Conservation (phyloP, 2,888 invertebrate genomes). For the Endotricha flammealis region DNA sequence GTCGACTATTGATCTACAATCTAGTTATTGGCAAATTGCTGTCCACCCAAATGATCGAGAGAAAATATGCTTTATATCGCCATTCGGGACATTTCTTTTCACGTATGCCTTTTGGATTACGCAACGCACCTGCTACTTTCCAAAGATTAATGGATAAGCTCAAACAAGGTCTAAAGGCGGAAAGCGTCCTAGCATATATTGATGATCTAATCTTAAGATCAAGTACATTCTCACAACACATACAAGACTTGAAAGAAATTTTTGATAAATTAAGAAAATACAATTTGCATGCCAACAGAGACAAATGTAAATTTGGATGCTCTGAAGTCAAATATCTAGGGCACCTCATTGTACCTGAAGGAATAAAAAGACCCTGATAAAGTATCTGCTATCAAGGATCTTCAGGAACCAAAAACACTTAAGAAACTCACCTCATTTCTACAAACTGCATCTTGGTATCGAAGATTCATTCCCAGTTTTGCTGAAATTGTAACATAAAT, state of each 20-base stretch:
- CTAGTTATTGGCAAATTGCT: conserved; percentile 11
- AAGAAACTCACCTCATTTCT: conserved; percentile 21
- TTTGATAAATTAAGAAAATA: conserved; percentile 6
- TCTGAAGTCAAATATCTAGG: conserved; percentile 17
- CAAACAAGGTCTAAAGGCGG: conserved; percentile 13
- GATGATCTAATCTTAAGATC: conserved; percentile 34
- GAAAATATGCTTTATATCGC: conserved; percentile 11
- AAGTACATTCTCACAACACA: conserved; percentile 22
- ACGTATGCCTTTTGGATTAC: conserved; percentile 10
- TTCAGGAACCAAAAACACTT: conserved; percentile 15
- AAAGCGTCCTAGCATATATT: conserved; percentile 24
- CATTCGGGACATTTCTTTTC: too few relatives aligned
- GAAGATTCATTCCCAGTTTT: too few relatives aligned
- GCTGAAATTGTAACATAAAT: too few relatives aligned
- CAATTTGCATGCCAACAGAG: conserved; percentile 15
- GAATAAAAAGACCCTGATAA: conserved; percentile 21
- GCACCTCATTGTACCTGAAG: conserved; percentile 17
- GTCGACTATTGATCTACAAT: conserved; percentile 5
- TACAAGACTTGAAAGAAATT: conserved; percentile 7
- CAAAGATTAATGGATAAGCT: conserved; percentile 25
- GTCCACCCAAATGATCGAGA: background rate
- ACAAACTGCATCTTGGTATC: conserved; percentile 9
- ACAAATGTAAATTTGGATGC: conserved; percentile 18
- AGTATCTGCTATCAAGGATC: conserved; percentile 6
- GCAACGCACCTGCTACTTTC: conserved; percentile 8